Percentiles rank a stretch among this genome's conserved stretches.
Evolutionary conservation across 2,888 invertebrate genomes (phyloP).

Genomic region (Phortica magna): DNA sequence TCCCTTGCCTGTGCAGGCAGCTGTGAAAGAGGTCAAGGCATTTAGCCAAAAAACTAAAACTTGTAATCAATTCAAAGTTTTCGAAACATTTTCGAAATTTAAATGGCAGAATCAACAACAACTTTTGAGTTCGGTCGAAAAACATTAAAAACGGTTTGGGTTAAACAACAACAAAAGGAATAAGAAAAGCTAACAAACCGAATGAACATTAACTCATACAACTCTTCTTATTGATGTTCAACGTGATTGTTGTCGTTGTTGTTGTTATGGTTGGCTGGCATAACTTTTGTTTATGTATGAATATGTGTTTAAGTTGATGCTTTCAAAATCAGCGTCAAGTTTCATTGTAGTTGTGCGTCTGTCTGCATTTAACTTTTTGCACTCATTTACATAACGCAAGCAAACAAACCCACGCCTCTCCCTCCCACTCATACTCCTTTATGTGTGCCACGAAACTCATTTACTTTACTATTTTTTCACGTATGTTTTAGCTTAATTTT

Average conservation of each 20-base stretch:
- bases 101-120: conserved; percentile 7
- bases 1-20: conserved; percentile 38
- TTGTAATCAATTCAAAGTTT: conserved; percentile 22
- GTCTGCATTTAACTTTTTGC: conserved; percentile 40
- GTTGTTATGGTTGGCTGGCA: not conserved
- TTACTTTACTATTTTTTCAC: not conserved
- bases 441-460: not conserved
- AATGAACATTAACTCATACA: not conserved
- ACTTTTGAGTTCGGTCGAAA: not conserved
- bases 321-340: conserved; percentile 7
- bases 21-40: conserved; percentile 1
- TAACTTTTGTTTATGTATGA: not conserved
- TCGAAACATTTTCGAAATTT: not conserved
- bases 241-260: not conserved
- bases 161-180: not conserved
- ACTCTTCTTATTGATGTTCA: not conserved
- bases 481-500: conserved; percentile 13
- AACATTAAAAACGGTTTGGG: conserved; percentile 4
- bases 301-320: conserved; percentile 36
- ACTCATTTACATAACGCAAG: conserved; percentile 59
- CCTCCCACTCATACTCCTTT: conserved; percentile 14
- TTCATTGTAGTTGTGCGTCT: conserved; percentile 12
- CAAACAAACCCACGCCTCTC: conserved; percentile 26
- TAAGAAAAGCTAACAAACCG: not conserved
- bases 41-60: not conserved